These are phyloP conservation scores for Decapterus maruadsi DNA, from an alignment of 2,797 vertebrate genomes.

Conservation along the genomic window DNA sequence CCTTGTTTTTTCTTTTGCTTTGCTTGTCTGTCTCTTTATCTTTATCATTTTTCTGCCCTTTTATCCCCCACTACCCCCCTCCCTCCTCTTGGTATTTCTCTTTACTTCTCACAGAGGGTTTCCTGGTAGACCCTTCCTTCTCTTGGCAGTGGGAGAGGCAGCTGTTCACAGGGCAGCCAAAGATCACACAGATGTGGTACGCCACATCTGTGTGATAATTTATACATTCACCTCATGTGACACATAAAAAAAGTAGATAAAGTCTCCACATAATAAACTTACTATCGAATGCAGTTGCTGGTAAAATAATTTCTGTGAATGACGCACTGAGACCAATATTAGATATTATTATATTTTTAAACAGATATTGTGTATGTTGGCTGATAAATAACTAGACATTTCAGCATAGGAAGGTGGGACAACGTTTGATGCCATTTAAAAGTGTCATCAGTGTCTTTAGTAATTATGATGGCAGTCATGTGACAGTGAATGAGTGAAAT, in stretches of 20 bases:
- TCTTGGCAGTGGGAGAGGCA: slow-evolving; percentile 47
- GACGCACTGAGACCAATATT: too few relatives aligned
- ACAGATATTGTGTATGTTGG: too few relatives aligned
- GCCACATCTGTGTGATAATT: slow-evolving; percentile 10
- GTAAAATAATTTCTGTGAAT: too few relatives aligned
- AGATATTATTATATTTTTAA: too few relatives aligned
- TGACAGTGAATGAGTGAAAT: too few relatives aligned
- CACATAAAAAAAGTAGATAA: not conserved
- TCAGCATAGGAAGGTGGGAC: too few relatives aligned
- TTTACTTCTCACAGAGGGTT: slow-evolving; percentile 60
- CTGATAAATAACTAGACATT: too few relatives aligned
- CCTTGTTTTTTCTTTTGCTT: slow-evolving; percentile 65
- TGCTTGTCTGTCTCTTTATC: slow-evolving; percentile 73
- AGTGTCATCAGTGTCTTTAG: too few relatives aligned
- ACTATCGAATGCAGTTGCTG: too few relatives aligned
- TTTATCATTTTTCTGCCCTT: slow-evolving; percentile 70
- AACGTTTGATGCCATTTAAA: too few relatives aligned
- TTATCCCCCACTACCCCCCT: slow-evolving; percentile 42
- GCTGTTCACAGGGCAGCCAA: slow-evolving; percentile 43
- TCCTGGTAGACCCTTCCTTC: slow-evolving; percentile 61
- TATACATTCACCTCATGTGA: slow-evolving; percentile 1
- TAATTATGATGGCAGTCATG: too few relatives aligned
- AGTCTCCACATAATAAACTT: not conserved
- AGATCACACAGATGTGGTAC: slow-evolving; percentile 58
- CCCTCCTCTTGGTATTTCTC: slow-evolving; percentile 59